Conservation (phyloP, 2,797 vertebrate species). For the Acipenser oxyrinchus region DNA sequence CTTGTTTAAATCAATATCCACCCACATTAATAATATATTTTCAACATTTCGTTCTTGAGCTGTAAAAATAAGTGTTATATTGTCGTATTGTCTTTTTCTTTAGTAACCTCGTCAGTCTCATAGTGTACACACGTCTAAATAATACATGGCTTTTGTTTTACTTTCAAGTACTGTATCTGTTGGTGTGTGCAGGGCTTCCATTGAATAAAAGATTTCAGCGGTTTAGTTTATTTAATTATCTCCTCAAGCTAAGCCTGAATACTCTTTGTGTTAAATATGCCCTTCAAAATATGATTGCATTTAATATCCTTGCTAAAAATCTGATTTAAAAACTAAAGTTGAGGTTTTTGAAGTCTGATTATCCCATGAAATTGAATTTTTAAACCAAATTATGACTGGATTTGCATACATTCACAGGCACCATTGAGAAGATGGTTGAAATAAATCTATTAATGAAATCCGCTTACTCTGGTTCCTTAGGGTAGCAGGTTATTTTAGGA, state of each 20-base stretch:
- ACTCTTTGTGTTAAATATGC: constrained; percentile 68
- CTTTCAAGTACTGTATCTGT: constrained; percentile 19
- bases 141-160: constrained; percentile 46
- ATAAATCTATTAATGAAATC: no score
- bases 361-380: constrained; percentile 77
- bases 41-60: no score
- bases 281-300: constrained; percentile 57
- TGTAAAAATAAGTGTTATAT: no score
- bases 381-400: constrained; percentile 68
- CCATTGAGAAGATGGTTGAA: constrained; percentile 31
- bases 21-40: no score
- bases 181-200: constrained; percentile 47
- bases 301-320: constrained; percentile 74
- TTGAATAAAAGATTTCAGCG: constrained; percentile 58
- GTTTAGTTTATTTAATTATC: constrained; percentile 79
- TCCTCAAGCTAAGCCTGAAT: constrained; percentile 68
- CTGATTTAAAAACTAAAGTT: constrained; percentile 72
- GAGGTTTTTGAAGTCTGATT: constrained; percentile 76
- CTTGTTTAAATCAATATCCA: no score
- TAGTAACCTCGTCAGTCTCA: no score
- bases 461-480: no score
- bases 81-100: no score
- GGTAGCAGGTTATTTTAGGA: no score
- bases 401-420: constrained; percentile 71
- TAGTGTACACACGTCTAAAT: not conserved